A percentile compares a stretch with the other conserved stretches of the same genome.
These are phyloP conservation scores for Apamea anceps DNA, from an alignment of 2,888 invertebrate species.

Conservation along the genomic window DNA sequence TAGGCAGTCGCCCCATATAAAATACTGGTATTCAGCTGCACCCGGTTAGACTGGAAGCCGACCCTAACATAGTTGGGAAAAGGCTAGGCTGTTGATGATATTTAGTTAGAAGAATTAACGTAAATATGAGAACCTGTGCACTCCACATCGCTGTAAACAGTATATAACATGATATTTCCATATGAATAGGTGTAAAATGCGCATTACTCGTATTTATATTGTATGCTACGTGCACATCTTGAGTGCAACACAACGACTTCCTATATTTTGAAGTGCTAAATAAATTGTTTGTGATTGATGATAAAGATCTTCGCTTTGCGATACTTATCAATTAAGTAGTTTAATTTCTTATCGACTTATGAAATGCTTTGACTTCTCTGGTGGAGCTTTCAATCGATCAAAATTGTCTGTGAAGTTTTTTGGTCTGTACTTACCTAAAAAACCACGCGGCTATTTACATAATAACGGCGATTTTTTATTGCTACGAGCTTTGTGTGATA, in stretches of 20 bases:
- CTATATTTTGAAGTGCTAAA: constrained; percentile 1
- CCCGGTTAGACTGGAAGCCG: no score
- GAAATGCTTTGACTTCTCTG: neutral
- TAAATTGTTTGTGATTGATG: constrained; percentile 4
- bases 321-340: neutral
- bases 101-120: neutral
- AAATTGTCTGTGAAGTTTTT: neutral
- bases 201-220: neutral
- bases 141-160: neutral
- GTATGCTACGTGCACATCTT: constrained; percentile 1
- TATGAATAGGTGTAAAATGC: neutral
- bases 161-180: neutral
- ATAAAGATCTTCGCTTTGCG: neutral
- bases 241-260: constrained; percentile 22
- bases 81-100: no score
- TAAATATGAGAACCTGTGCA: neutral
- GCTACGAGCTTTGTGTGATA: no score
- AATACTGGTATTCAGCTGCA: no score
- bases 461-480: no score
- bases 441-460: no score
- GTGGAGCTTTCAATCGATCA: neutral
- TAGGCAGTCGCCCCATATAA: no score
- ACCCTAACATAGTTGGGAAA: no score
- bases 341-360: neutral
- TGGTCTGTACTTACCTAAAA: no score